Base-by-base conservation (phyloP, 2,888 invertebrate species). In the Pseudolycoriella hygida region DNA sequence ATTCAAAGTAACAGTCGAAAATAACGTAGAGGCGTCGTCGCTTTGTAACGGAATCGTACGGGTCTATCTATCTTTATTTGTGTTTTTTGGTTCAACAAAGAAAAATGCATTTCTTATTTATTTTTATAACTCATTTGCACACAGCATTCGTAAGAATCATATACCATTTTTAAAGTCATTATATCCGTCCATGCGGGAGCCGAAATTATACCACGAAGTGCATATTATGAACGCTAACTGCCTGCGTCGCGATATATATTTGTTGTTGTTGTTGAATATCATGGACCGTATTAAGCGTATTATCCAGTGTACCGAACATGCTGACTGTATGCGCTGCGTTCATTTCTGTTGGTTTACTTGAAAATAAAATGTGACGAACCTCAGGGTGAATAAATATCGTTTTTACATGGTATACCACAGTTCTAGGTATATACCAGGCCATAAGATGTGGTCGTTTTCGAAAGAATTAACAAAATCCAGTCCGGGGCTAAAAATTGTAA, bases 351-450 rank as follows among this genome's bases (percentile, higher is more conserved):
- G 34, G 12, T 34, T 34, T 34, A 14, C 34, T 14, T 12, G n/a
- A 34, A n/a, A 34, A 39, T 17, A 39, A 39, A 39, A 17, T 39
- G 39, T 39, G 39, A 39, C 39, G 39, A 17, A 39, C 39, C 39
- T 39, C 10, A 39, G 39, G 39, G 39, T 39, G 15, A 34, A 34
- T 34, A 14, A 30, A 14, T 25, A 25, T 25, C 25, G 25, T 25
- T 25, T 25, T 25, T 25, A 25, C 25, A 25, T 25, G 25, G 25
- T 25, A 25, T 25, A 14, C 15, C 15, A 14, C 15, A 12, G 12
- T 34, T 34, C 15, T 14, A 34, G 12, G 3, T 12, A 34, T 14
- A 12, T 12, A 34, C 15, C 15, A 12, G 12, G 15, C n/a, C 3
- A 12, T 14, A 14, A 34, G 12, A 34, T 14, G 15, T 34, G 34